Conservation (phyloP, 1,140 invertebrate genomes). For the Bombus difficillimus region DNA sequence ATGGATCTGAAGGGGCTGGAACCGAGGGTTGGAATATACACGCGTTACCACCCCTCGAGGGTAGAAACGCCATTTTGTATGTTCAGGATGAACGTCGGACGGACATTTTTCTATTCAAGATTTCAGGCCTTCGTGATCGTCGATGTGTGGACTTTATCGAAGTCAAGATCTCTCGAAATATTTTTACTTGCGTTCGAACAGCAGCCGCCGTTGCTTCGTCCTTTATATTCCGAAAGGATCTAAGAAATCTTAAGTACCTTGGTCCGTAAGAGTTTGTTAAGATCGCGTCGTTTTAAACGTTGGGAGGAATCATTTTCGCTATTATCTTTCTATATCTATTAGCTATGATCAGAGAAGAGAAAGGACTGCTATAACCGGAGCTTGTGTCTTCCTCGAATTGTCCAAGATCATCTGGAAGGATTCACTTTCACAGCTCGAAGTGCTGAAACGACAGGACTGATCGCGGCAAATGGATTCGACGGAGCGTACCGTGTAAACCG, state of each 20-base stretch:
- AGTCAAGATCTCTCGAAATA: conserved; percentile 28
- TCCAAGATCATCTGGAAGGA: conserved; percentile 27
- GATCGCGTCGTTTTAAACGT: background rate
- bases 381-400: background rate
- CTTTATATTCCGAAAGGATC: too few species aligned
- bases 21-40: conserved; percentile 73
- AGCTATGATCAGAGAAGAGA: too few species aligned
- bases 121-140: conserved; percentile 19
- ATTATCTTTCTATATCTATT: background rate
- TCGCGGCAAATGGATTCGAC: conserved; percentile 61
- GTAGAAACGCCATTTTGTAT: conserved; percentile 76
- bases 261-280: background rate
- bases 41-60: conserved; percentile 70
- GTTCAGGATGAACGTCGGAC: conserved; percentile 30
- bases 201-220: background rate
- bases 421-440: conserved; percentile 44
- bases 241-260: background rate
- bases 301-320: background rate
- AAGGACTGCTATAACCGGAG: background rate
- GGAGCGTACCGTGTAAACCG: conserved; percentile 58
- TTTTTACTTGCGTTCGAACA: background rate
- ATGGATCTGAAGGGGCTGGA: conserved; percentile 70
- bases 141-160: conserved; percentile 53
- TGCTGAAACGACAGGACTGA: conserved; percentile 58
- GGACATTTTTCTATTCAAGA: conserved; percentile 59